Percentiles rank a stretch among this genome's conserved stretches.
These are phyloP conservation scores for Florisuga fusca DNA, from an alignment of 2,797 vertebrate species.

Conservation along the genomic window DNA sequence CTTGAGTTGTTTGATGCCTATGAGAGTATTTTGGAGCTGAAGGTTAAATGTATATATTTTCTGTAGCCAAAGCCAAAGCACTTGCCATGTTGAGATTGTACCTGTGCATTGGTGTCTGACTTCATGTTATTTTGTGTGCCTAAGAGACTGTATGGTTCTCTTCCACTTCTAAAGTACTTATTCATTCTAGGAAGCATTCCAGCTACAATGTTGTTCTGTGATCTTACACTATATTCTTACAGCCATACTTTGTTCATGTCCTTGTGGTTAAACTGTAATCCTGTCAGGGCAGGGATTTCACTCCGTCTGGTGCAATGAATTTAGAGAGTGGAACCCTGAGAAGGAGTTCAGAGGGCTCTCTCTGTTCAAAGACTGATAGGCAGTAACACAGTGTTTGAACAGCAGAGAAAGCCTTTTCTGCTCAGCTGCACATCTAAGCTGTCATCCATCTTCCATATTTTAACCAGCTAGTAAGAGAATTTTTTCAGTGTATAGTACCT, in stretches of 20 bases:
- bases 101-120: slow-evolving; percentile 45
- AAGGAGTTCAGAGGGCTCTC: neutral
- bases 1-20: neutral
- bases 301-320: slow-evolving; percentile 1
- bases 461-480: neutral
- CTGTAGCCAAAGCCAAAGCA: neutral
- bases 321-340: neutral
- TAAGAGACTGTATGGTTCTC: slow-evolving; percentile 48
- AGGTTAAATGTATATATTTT: slow-evolving; percentile 60
- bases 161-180: slow-evolving; percentile 66
- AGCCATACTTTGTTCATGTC: slow-evolving; percentile 31
- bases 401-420: neutral
- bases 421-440: neutral
- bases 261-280: slow-evolving; percentile 55
- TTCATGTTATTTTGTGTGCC: slow-evolving; percentile 61
- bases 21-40: slow-evolving; percentile 30
- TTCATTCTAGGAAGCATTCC: slow-evolving; percentile 67
- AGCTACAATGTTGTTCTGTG: slow-evolving; percentile 42
- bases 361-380: neutral
- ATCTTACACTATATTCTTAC: slow-evolving; percentile 43
- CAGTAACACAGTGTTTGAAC: neutral
- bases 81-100: slow-evolving; percentile 1
- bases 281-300: slow-evolving; percentile 44
- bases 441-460: neutral
- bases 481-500: neutral